Evolutionary conservation across 2,113 vertebrate species (phyloP), one percentile per base, ranked within the genome.

Genomic region (Chloebia gouldiae): DNA sequence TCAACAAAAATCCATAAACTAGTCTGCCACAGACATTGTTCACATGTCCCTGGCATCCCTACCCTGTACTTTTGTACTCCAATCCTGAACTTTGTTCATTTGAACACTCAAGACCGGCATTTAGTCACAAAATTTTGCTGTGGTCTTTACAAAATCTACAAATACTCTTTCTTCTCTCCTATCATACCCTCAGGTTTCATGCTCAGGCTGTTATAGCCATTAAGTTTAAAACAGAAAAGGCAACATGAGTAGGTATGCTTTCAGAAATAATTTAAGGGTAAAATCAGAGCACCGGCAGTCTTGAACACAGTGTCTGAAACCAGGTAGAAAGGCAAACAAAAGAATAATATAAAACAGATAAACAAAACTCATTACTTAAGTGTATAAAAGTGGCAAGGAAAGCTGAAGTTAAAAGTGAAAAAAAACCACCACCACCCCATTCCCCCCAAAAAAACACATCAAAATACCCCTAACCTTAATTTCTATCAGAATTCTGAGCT

Each of bases 1-100:
- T 75, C 51, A 86, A 86, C 44, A 87, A 30, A 81, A 94, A 92
- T 71, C 78, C 81, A 87, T 81, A 78, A 89, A 81, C 72, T 33
- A 59, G 45, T 25, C 73, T 94, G 61, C 51, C 66, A 71, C 69
- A 75, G 60, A 63, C 69, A 78, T 15, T 86, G 72, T 49, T 91
- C 27, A 5, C 2, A 15, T 6, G 13, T 78, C 69, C 64, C 69
- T 73, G 8, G 39, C 22, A 5, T 59, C n/a, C 35, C 45, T 19
- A 81, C 27, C 49, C 72, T 63, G 59, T 44, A 72, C 68, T 89
- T 86, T 12, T 13, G 30, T 31, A 92, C 0, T 1, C 40, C n/a
- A 88, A 57, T 40, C 44, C 66, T 80, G 37, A 92, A 87, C 66
- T 92, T 79, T 1, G 4, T 7, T 85, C 63, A 79, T 61, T 50